Percentiles rank a stretch among this genome's conserved stretches.
phyloP scores from a whole-genome alignment of 1,140 invertebrate genomes.

The Zaprionus lachaisei region DNA sequence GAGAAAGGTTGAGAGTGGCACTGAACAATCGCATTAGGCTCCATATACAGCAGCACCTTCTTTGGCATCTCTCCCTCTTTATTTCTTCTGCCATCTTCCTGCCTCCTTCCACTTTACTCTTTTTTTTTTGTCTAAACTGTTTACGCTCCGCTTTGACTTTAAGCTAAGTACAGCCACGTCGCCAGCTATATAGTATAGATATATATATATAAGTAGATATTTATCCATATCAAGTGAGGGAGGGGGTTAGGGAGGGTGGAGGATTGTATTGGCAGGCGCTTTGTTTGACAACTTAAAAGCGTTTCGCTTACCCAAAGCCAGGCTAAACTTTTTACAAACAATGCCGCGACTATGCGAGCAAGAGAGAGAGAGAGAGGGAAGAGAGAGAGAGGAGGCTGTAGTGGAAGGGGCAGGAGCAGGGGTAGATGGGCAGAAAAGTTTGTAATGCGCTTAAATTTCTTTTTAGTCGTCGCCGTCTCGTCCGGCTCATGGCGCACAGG shows the following conservation, averaged over 20 bases:
- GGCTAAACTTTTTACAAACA: constrained; percentile 57
- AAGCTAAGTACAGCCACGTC: constrained; percentile 26
- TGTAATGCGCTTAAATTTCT: constrained; percentile 68
- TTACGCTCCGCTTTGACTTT: constrained; percentile 30
- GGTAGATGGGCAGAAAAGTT: constrained; percentile 32
- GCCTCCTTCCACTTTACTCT: neutral
- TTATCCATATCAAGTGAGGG: neutral
- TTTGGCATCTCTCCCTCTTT: neutral
- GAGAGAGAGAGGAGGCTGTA: neutral
- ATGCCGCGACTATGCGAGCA: constrained; percentile 21
- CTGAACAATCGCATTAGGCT: constrained; percentile 15
- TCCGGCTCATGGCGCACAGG: constrained; percentile 48
- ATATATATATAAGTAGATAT: constrained; percentile 15
- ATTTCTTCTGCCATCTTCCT: neutral
- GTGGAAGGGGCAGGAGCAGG: neutral
- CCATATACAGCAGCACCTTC: constrained; percentile 1
- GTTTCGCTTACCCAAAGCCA: constrained; percentile 51
- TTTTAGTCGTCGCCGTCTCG: constrained; percentile 27
- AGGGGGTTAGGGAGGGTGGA: neutral
- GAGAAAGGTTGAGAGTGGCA: neutral
- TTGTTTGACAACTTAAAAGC: constrained; percentile 51
- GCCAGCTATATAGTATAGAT: constrained; percentile 7
- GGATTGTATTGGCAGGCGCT: constrained; percentile 30
- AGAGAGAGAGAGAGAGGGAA: neutral
- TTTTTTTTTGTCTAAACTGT: constrained; percentile 31